Evolutionary conservation across 2,113 vertebrate genomes (phyloP).

Genomic region (Tychaedon coryphoeus): DNA sequence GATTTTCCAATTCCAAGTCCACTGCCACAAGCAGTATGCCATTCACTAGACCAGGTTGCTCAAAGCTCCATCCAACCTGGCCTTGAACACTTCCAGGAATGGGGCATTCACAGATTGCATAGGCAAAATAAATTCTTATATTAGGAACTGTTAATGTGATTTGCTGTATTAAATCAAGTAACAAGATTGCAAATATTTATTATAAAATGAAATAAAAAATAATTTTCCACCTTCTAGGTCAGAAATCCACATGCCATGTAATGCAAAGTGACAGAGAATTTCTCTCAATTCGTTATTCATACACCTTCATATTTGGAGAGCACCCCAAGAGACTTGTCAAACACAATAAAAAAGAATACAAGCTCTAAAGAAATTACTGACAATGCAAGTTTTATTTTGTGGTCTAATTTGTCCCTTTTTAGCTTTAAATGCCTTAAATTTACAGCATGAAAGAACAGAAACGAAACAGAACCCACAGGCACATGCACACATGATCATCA

Average conservation of each 20-base stretch:
- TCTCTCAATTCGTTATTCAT: neutral
- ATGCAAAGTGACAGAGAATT: neutral
- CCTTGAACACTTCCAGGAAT: neutral
- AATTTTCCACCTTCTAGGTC: neutral
- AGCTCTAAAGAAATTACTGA: neutral
- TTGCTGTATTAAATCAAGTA: neutral
- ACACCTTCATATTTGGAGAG: neutral
- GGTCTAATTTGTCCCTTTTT: neutral
- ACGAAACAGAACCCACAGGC: neutral
- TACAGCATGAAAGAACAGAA: neutral
- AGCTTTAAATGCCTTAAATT: neutral
- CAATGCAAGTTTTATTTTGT: neutral
- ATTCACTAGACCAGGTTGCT: neutral
- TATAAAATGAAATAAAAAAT: neutral
- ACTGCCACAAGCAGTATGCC: neutral
- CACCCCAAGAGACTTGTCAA: neutral
- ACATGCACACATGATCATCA: neutral
- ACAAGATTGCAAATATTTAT: fast-evolving
- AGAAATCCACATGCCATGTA: neutral
- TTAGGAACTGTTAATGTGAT: neutral
- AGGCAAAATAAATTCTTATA: neutral
- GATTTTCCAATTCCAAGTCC: neutral
- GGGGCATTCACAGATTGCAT: neutral
- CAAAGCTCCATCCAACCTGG: neutral
- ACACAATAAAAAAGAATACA: neutral